phyloP scores from a whole-genome alignment of 1,140 invertebrate species.

The Eumaeus atala region DNA sequence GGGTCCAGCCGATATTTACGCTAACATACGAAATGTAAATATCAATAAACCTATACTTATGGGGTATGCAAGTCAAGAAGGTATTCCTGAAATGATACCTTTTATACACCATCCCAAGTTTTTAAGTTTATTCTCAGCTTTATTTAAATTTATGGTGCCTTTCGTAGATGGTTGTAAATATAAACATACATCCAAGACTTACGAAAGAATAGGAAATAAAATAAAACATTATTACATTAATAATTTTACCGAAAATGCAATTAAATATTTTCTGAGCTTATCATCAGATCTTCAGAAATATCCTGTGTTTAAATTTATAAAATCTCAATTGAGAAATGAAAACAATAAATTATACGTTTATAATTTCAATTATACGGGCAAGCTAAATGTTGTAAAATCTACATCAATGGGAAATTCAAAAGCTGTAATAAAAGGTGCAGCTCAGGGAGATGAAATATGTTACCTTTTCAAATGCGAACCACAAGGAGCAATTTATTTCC shows the following conservation, averaged over 20 bases:
- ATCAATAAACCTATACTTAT: conserved; percentile 43
- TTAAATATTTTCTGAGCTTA: conserved; percentile 41
- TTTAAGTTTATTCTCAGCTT: conserved; percentile 32
- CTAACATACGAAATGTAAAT: conserved; percentile 20
- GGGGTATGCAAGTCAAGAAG: conserved; percentile 54
- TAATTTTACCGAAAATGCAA: conserved; percentile 31
- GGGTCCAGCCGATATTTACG: conserved; percentile 28
- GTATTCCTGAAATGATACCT: conserved; percentile 55
- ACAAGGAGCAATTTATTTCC: conserved; percentile 45
- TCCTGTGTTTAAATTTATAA: conserved; percentile 52
- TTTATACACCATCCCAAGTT: conserved; percentile 48
- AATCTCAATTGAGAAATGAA: conserved; percentile 21
- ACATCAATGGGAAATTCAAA: conserved; percentile 35
- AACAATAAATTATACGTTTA: conserved; percentile 42
- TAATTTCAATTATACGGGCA: conserved; percentile 55
- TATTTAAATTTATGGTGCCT: conserved; percentile 54
- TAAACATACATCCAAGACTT: conserved; percentile 33
- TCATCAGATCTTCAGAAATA: conserved; percentile 45
- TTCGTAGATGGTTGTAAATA: conserved; percentile 42
- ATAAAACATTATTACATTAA: conserved; percentile 50
- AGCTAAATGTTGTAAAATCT: conserved; percentile 45
- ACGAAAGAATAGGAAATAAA: conserved; percentile 30
- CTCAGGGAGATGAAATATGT: conserved; percentile 59
- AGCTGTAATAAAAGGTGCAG: conserved; percentile 42
- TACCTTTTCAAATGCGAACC: conserved; percentile 59